phyloP scores from a whole-genome alignment of 1,140 invertebrate species.

The Oedothorax gibbosus region DNA sequence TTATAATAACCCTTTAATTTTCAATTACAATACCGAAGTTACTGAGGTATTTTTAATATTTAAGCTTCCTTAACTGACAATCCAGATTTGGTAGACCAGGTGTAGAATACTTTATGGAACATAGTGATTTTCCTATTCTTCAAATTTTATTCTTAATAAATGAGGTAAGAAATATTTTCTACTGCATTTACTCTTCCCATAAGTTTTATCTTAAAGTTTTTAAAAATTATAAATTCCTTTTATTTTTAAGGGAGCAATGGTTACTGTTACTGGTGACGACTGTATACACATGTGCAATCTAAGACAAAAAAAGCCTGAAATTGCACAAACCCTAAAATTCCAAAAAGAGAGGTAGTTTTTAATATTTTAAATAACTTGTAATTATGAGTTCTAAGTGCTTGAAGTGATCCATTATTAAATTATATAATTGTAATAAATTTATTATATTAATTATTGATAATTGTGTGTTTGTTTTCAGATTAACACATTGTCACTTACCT shows the following conservation, averaged over 20 bases:
- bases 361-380: background rate
- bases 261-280: slow-evolving; percentile 95
- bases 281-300: slow-evolving; percentile 97
- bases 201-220: slow-evolving; percentile 14
- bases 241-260: slow-evolving; percentile 79
- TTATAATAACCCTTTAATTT: too few species aligned
- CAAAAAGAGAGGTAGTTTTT: slow-evolving; percentile 87
- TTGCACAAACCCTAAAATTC: slow-evolving; percentile 96
- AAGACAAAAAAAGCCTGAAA: slow-evolving; percentile 79
- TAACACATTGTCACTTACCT: slow-evolving; percentile 67
- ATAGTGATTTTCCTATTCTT: slow-evolving; percentile 81
- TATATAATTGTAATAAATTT: background rate
- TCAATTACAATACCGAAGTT: too few species aligned
- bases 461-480: slow-evolving; percentile 32
- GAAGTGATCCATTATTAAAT: too few species aligned
- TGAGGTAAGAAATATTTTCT: slow-evolving; percentile 73
- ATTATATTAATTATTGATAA: background rate
- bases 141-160: slow-evolving; percentile 95
- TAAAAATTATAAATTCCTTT: slow-evolving; percentile 22
- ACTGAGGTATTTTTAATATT: background rate
- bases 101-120: slow-evolving; percentile 91
- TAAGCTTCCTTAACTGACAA: slow-evolving; percentile 3
- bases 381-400: too few species aligned
- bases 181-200: background rate
- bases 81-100: slow-evolving; percentile 90